These are phyloP conservation scores for Crenuchus spilurus DNA, from an alignment of 2,797 vertebrate species.

Conservation along the genomic window DNA sequence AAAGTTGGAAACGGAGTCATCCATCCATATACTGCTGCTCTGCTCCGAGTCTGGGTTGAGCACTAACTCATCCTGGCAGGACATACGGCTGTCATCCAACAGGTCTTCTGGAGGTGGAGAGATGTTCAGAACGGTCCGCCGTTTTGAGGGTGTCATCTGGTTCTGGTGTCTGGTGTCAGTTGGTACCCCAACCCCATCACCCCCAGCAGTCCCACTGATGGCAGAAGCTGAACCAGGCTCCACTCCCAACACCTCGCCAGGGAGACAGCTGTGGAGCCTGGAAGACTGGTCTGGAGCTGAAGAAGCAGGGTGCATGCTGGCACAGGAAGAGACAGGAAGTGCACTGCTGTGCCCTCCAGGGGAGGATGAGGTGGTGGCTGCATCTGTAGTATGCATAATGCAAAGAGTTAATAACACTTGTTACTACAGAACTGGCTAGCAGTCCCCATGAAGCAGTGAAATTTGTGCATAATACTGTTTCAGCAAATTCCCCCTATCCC, in stretches of 20 bases:
- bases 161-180: conserved; percentile 85
- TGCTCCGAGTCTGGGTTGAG: conserved; percentile 91
- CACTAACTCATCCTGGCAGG: conserved; percentile 93
- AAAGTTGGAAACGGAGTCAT: conserved; percentile 98
- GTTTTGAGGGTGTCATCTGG: conserved; percentile 93
- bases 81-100: conserved; percentile 98
- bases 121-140: conserved; percentile 96
- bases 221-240: conserved; percentile 65
- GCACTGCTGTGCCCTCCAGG: conserved; percentile 92
- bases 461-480: conserved; percentile 81
- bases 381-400: conserved; percentile 97
- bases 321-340: conserved; percentile 90
- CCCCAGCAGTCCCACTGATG: conserved; percentile 60
- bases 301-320: conserved; percentile 90
- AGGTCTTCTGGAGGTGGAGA: conserved; percentile 97
- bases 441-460: conserved; percentile 94
- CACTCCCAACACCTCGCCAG: conserved; percentile 79
- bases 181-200: conserved; percentile 57
- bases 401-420: conserved; percentile 84
- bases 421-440: conserved; percentile 90
- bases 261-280: conserved; percentile 87
- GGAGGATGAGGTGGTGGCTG: conserved; percentile 92
- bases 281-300: conserved; percentile 94
- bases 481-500: conserved; percentile 73
- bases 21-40: conserved; percentile 98